Percentiles rank a stretch among this genome's conserved stretches.
Evolutionary conservation across 2,113 vertebrate genomes (phyloP).

Genomic region (Phalacrocorax pelagicus): DNA sequence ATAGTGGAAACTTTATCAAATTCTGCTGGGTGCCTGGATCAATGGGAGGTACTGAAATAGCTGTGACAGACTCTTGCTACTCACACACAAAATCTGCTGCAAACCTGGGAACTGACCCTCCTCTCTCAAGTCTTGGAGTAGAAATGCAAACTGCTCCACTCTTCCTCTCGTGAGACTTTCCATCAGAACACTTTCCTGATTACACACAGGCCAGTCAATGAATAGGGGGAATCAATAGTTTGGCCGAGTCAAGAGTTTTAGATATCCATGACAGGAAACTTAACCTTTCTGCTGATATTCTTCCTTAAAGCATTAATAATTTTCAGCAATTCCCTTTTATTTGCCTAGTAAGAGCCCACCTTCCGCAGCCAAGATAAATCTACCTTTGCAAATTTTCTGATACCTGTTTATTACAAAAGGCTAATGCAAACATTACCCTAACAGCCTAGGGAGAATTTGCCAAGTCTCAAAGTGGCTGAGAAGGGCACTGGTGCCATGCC

Average conservation of each 20-base stretch:
- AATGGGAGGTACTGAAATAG: neutral
- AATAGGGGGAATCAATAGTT: neutral
- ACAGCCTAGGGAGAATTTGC: neutral
- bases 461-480: constrained; percentile 1
- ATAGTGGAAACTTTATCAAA: neutral
- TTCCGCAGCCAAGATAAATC: neutral
- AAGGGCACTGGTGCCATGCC: neutral
- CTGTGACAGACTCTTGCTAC: neutral
- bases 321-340: neutral
- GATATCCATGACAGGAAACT: neutral
- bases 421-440: constrained; percentile 15
- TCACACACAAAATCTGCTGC: neutral
- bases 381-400: neutral
- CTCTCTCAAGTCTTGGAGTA: neutral
- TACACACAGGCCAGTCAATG: neutral
- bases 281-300: neutral
- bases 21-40: neutral
- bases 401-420: neutral
- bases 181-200: neutral
- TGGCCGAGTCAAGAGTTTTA: neutral
- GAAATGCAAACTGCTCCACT: neutral
- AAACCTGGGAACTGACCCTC: neutral
- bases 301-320: neutral
- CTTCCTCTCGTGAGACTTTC: neutral
- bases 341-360: neutral